Evolutionary conservation across 2,797 vertebrate species (phyloP), one percentile per base, ranked within the genome.

Genomic region (Alca torda): DNA sequence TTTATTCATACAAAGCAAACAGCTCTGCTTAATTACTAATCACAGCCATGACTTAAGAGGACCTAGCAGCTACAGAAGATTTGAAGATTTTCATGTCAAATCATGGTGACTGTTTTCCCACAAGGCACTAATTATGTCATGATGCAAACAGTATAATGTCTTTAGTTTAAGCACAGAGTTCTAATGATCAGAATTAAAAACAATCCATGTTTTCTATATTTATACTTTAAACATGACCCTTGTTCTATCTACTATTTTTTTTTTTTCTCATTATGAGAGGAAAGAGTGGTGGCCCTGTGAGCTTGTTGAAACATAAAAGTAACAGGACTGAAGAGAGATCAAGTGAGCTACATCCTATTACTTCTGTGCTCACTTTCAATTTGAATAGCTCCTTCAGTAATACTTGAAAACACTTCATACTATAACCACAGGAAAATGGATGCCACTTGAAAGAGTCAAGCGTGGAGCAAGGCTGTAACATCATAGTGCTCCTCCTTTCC

Each of bases 331-430:
- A 57, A 69, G 48, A 87, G 79, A 80, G 50, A 91, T 91, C 75
- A 85, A 85, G 75, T 68, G 35, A 81, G 63, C 56, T 45, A 33
- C 19, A 50, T 50, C 14, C 50, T 88, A 10, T 21, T 37, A 50
- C 28, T 61, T n/a, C 41, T 73, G 17, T 20, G 26, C 75, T 87
- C 78, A 31, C 50, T 89, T 35, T 65, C 78, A 61, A 15, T 79
- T 56, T 89, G 46, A 85, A 91, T 54, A 90, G 89, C 69, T 72
- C 70, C 76, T 96, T 80, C 89, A 92, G 33, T 63, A 85, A 37
- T 53, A 92, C 97, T 97, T 81, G 90, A 96, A 14, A 94, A 33
- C 67, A 54, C 89, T 97, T 86, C 84, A 75, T 10, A 57, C 69
- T 65, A 13, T 28, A 86, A 85, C 33, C 85, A 73, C 65, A 87